Conservation (phyloP, 2,113 vertebrate genomes). For the Pitta sordida region DNA sequence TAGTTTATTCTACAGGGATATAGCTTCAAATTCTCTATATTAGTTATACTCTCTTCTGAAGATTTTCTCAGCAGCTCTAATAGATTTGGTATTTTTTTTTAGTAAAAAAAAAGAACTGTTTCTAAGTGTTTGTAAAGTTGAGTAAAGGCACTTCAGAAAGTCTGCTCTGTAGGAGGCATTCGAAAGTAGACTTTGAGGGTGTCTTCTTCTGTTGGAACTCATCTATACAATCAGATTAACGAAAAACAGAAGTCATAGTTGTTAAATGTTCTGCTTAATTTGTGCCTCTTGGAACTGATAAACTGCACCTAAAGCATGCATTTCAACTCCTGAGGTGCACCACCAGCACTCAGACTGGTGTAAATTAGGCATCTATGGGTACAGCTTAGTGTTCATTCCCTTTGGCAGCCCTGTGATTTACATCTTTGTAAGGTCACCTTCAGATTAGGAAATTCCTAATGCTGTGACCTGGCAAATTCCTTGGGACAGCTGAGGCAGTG, state of each 20-base stretch:
- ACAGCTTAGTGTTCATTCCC: background rate
- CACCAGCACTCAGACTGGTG: background rate
- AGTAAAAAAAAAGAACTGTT: background rate
- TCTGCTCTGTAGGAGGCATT: background rate
- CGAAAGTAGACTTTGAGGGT: background rate
- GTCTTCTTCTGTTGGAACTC: background rate
- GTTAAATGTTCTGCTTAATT: background rate
- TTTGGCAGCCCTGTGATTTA: background rate
- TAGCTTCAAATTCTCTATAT: background rate
- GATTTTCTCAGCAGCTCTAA: background rate
- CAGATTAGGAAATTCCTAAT: background rate
- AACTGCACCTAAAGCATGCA: background rate
- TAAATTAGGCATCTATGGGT: background rate
- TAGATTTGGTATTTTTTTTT: background rate
- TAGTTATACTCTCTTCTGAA: background rate
- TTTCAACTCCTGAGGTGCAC: background rate
- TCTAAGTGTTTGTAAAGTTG: background rate
- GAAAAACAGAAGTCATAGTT: background rate
- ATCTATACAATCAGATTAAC: background rate
- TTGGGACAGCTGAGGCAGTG: background rate
- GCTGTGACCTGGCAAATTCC: background rate
- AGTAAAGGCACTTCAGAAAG: background rate
- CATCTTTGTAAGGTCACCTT: background rate
- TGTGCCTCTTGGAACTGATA: background rate
- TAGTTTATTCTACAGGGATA: conserved; percentile 4